phyloP scores from a whole-genome alignment of 1,140 invertebrate species.

The Colletes gigas region DNA sequence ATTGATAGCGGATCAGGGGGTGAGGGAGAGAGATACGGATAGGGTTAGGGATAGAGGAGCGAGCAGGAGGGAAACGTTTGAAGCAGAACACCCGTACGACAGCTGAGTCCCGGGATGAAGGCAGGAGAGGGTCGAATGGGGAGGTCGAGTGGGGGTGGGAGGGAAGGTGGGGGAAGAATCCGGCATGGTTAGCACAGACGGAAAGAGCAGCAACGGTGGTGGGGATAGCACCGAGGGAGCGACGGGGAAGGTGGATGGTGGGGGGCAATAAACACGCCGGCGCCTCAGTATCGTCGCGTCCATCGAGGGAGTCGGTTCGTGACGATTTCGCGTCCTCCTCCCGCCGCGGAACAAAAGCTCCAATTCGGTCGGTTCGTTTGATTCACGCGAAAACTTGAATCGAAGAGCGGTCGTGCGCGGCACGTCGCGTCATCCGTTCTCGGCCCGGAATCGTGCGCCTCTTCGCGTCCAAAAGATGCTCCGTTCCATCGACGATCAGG shows the following conservation, averaged over 20 bases:
- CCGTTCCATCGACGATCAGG: constrained; percentile 33
- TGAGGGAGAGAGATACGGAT: neutral
- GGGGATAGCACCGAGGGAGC: neutral
- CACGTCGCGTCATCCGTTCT: neutral
- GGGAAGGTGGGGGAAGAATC: constrained; percentile 13
- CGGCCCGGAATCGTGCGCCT: neutral
- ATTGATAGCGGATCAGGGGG: constrained; percentile 3
- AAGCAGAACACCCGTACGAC: constrained; percentile 53
- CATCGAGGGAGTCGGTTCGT: constrained; percentile 40
- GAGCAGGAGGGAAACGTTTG: constrained; percentile 5
- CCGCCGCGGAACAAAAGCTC: constrained; percentile 39
- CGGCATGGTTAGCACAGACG: constrained; percentile 26
- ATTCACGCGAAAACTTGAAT: neutral
- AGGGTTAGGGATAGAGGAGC: neutral
- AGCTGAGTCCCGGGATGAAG: constrained; percentile 57
- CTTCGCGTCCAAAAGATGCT: neutral
- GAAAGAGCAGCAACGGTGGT: constrained; percentile 5
- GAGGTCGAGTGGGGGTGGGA: neutral
- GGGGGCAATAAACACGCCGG: constrained; percentile 74
- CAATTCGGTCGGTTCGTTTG: neutral
- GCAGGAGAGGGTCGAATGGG: constrained; percentile 27
- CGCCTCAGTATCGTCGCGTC: constrained; percentile 76
- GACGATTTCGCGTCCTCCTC: neutral
- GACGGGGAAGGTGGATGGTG: neutral
- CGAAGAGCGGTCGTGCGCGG: neutral